A percentile compares a stretch with the other conserved stretches of the same genome.
Evolutionary conservation across 2,888 invertebrate genomes (phyloP).

Genomic region (Caenorhabditis japonica): DNA sequence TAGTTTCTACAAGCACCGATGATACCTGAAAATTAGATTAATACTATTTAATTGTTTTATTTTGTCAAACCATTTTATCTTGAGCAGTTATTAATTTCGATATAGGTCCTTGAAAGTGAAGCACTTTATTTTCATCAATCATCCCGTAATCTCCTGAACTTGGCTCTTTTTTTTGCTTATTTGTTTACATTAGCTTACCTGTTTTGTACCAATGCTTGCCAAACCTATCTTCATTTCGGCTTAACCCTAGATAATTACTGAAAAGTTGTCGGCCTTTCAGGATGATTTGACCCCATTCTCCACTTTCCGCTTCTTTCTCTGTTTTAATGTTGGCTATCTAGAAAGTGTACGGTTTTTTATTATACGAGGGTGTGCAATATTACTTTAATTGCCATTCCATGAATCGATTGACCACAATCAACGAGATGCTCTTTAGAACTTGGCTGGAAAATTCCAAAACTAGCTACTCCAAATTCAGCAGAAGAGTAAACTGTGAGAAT

Average conservation of each 20-base stretch:
- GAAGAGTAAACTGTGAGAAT: conserved; percentile 42
- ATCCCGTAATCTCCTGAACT: conserved; percentile 53
- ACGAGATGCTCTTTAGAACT: conserved; percentile 7
- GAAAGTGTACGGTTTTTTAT: background rate
- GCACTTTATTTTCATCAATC: conserved; percentile 43
- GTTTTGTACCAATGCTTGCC: conserved; percentile 39
- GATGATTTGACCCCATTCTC: conserved; percentile 50
- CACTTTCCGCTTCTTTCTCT: conserved; percentile 26
- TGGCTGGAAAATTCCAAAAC: conserved; percentile 40
- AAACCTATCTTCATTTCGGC: conserved; percentile 2
- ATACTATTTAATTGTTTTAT: background rate
- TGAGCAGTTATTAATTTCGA: conserved; percentile 22
- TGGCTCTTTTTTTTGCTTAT: background rate
- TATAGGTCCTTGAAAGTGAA: conserved; percentile 43
- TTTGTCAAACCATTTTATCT: conserved; percentile 12
- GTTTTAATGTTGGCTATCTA: conserved; percentile 41
- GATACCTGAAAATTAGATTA: conserved; percentile 37
- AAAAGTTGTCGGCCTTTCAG: conserved; percentile 29
- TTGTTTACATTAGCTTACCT: conserved; percentile 16
- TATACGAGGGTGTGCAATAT: too few relatives aligned
- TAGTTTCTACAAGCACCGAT: conserved; percentile 34
- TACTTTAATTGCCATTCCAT: conserved; percentile 52
- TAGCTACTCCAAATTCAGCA: conserved; percentile 52
- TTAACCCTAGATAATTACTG: conserved; percentile 3
- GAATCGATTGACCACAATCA: conserved; percentile 44